Evolutionary conservation across 2,113 vertebrate species (phyloP).

Genomic region (Tylochromis polylepis): DNA sequence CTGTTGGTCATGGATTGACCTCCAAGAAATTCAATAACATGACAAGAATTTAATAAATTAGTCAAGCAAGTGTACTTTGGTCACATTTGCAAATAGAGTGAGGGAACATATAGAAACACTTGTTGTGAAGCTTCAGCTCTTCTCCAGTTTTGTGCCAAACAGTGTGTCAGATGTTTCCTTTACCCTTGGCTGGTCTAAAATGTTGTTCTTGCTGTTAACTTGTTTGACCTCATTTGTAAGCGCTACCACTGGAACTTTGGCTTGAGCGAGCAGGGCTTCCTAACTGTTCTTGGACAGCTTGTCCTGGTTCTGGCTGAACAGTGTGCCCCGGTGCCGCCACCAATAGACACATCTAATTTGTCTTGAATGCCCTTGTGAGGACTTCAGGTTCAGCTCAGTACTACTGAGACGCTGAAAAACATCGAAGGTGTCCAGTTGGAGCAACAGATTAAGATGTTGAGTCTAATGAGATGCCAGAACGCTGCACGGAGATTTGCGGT

Average conservation of each 20-base stretch:
- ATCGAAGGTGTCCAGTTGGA: background rate
- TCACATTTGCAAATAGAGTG: background rate
- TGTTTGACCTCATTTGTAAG: background rate
- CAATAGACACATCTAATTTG: background rate
- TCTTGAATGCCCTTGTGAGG: background rate
- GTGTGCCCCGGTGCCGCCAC: background rate
- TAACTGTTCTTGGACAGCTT: background rate
- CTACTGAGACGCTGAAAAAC: background rate
- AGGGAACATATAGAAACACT: fast-evolving
- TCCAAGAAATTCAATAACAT: background rate
- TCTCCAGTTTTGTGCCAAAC: background rate
- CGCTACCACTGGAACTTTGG: background rate
- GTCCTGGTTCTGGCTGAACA: background rate
- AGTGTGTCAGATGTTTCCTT: background rate
- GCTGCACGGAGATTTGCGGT: background rate
- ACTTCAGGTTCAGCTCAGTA: background rate
- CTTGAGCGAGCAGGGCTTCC: background rate
- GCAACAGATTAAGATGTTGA: background rate
- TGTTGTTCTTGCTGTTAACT: background rate
- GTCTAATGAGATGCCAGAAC: background rate
- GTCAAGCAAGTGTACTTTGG: background rate
- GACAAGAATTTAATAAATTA: background rate
- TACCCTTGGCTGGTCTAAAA: fast-evolving
- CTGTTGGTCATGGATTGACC: fast-evolving
- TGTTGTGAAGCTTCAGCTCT: background rate